These are phyloP conservation scores for Brachionus asplanchnoidis DNA, from an alignment of 1,140 invertebrate species.

Conservation along the genomic window DNA sequence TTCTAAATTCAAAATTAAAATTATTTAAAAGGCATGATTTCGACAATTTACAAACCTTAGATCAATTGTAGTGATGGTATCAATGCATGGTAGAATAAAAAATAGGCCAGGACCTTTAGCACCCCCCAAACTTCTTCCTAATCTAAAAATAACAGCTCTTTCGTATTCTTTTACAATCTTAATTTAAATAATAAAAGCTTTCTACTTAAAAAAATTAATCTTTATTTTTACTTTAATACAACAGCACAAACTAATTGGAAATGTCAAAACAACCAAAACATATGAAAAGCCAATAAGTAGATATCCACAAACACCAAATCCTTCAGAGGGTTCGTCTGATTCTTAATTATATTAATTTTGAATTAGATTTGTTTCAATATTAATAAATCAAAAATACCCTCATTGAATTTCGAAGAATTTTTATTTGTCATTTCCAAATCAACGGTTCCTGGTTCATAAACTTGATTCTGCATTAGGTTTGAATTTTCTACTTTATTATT, in stretches of 20 bases:
- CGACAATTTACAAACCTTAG: not conserved
- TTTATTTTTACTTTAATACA: conserved; percentile 17
- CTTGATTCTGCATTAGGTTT: not conserved
- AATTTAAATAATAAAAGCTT: not conserved
- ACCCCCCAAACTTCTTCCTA: conserved; percentile 34
- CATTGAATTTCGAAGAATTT: not conserved
- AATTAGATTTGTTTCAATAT: not conserved
- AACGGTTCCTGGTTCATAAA: not conserved
- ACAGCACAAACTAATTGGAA: conserved; percentile 31
- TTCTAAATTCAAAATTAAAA: not conserved
- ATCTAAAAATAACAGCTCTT: conserved; percentile 43
- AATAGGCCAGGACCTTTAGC: conserved; percentile 44
- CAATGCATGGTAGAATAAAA: conserved; percentile 43
- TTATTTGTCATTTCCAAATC: not conserved
- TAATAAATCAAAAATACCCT: not conserved
- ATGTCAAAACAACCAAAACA: conserved; percentile 36
- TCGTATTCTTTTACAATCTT: conserved; percentile 43
- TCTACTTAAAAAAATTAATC: not conserved
- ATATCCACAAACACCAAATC: conserved; percentile 18
- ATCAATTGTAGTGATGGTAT: conserved; percentile 42
- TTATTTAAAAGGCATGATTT: not conserved
- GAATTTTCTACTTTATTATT: conserved; percentile 5
- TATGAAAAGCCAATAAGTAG: conserved; percentile 29
- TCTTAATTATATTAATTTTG: not conserved
- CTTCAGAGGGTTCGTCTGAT: not conserved